Percentiles rank a stretch among this genome's conserved stretches.
Conservation (phyloP, 92 coral and sea anemone genomes). For the Pocillopora grandis region DNA sequence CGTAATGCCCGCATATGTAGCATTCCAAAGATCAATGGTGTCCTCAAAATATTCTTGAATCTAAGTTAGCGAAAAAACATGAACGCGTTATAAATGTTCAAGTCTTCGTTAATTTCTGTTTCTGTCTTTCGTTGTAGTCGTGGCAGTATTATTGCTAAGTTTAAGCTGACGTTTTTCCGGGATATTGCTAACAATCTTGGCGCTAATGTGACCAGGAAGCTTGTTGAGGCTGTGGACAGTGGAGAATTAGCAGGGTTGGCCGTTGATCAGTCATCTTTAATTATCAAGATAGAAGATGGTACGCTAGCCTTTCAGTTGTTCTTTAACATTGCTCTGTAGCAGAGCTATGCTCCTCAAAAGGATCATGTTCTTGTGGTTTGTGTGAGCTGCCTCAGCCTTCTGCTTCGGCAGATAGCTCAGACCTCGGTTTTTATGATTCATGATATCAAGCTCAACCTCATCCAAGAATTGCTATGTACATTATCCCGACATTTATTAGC, state of each 20-base stretch:
- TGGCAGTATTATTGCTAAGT: constrained; percentile 82
- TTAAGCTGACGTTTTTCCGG: constrained; percentile 71
- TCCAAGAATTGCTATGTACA: too few species aligned
- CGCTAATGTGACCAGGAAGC: constrained; percentile 60
- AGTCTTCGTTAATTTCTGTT: not conserved
- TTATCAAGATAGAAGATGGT: constrained; percentile 22
- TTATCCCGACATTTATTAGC: too few species aligned
- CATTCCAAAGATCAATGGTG: not conserved
- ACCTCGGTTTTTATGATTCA: too few species aligned
- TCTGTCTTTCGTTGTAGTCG: constrained; percentile 41
- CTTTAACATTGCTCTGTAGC: too few species aligned
- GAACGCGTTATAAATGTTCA: too few species aligned
- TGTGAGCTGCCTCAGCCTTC: too few species aligned
- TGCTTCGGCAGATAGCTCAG: too few species aligned
- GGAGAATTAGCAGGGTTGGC: constrained; percentile 74
- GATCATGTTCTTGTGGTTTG: too few species aligned
- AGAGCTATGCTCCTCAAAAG: too few species aligned
- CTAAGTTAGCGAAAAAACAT: too few species aligned
- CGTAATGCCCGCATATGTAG: too few species aligned
- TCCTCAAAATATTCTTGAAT: not conserved
- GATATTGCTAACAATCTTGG: constrained; percentile 68
- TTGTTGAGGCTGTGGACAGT: constrained; percentile 64
- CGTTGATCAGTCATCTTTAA: constrained; percentile 72
- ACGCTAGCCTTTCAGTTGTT: not conserved
- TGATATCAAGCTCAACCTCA: too few species aligned